Base-by-base conservation (phyloP, 2,888 invertebrate species). In the Bursaphelenchus okinawaensis region DNA sequence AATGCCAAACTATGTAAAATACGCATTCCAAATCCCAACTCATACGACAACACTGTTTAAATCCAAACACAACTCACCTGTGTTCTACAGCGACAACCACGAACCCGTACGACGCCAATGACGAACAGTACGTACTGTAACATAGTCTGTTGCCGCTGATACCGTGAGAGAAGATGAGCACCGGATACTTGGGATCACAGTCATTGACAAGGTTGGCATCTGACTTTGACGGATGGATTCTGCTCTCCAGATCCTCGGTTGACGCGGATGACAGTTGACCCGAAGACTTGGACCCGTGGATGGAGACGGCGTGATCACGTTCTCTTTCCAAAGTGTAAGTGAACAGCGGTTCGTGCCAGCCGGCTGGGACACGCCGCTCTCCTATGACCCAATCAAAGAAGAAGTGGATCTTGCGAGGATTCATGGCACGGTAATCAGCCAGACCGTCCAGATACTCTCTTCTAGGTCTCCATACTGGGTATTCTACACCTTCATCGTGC, bases 61-160 rank as follows among this genome's bases (percentile, higher is more conserved):
- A 8, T 20, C 7, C 7, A 8, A 7, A 22, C 7, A n/a, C 8
- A n/a, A 8, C 23, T 56, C 24, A 56, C 57, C 57, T 56, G 83
- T 89, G 89, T 81, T 89, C 89, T 20, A 88, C 76, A n/a, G 87
- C 87, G 2, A 87, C 88, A 0, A 89, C 88, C 9, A 89, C 82
- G 80, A 86, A 88, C 1, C 89, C 89, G 74, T 87, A 85, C 1
- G 88, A 88, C 0, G 89, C 88, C 62, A 89, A 78, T 73, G 89
- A 88, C 54, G 85, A 83, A 76, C 88, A 88, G 54, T 87, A 84
- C 4, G 87, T 85, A 26, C 87, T 87, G 77, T 88, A 88, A n/a
- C 87, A 84, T 62, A 87, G 87, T 68, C 88, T 83, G 73, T 86
- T 86, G 0, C 87, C 88, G 0, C 88, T 88, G 27, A 88, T 84